These are phyloP conservation scores for Rhyacichthys aspro DNA, from an alignment of 2,797 vertebrate species.

Conservation along the genomic window DNA sequence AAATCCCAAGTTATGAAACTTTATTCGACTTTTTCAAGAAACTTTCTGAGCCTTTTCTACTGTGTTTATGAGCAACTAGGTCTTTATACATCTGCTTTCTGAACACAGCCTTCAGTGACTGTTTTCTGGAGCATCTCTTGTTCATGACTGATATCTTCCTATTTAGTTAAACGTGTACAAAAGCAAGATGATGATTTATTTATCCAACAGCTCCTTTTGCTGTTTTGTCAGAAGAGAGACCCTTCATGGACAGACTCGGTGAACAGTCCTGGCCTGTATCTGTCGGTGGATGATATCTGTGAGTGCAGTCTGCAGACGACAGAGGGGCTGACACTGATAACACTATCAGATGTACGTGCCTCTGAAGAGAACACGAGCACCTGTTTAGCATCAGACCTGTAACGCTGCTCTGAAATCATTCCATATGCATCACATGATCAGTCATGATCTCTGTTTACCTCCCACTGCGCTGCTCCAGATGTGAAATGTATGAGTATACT, in stretches of 20 bases:
- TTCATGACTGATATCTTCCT: slow-evolving; percentile 53
- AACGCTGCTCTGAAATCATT: neutral
- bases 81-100: slow-evolving; percentile 37
- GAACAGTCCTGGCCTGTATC: slow-evolving; percentile 38
- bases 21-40: slow-evolving; percentile 25
- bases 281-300: slow-evolving; percentile 37
- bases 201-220: slow-evolving; percentile 33
- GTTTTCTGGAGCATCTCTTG: no score
- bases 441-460: neutral
- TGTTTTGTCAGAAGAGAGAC: slow-evolving; percentile 32
- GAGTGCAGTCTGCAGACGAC: slow-evolving; percentile 37
- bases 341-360: slow-evolving; percentile 13
- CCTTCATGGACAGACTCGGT: slow-evolving; percentile 19
- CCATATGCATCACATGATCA: neutral
- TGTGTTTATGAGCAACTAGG: slow-evolving; percentile 41
- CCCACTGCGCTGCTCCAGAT: neutral
- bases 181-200: slow-evolving; percentile 63
- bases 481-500: neutral
- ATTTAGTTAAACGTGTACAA: slow-evolving; percentile 50
- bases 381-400: neutral
- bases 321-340: slow-evolving; percentile 17
- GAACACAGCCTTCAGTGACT: slow-evolving; percentile 12
- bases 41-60: slow-evolving; percentile 18
- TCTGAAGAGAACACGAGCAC: slow-evolving; percentile 3
- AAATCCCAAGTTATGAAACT: slow-evolving; percentile 17